phyloP scores from a whole-genome alignment of 2,888 invertebrate genomes.

The Pardosa pseudoannulata region DNA sequence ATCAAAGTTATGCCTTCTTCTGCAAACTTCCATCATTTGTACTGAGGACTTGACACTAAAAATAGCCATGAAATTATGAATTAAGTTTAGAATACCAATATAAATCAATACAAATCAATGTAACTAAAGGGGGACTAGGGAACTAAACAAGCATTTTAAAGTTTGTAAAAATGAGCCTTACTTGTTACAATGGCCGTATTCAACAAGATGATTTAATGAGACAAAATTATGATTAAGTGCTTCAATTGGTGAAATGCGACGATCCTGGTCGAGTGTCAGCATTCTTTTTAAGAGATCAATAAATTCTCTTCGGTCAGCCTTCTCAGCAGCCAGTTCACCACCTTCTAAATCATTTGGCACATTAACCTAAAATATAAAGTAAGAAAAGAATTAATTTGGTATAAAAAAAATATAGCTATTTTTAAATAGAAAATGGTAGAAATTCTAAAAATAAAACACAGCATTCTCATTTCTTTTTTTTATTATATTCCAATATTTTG shows the following conservation, averaged over 20 bases:
- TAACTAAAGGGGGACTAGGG: too few relatives aligned
- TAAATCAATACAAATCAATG: too few relatives aligned
- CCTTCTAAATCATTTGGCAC: conserved; percentile 97
- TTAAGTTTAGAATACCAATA: too few relatives aligned
- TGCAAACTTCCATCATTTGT: conserved; percentile 95
- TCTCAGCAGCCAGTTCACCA: conserved; percentile 96
- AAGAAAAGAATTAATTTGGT: too few relatives aligned
- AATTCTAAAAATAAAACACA: too few relatives aligned
- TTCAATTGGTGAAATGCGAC: conserved; percentile 96
- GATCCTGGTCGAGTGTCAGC: conserved; percentile 98
- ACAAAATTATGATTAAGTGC: conserved; percentile 97
- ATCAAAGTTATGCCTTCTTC: conserved; percentile 77
- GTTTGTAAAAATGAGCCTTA: too few relatives aligned
- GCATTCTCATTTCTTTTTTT: too few relatives aligned
- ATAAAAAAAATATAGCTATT: too few relatives aligned
- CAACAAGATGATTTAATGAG: conserved; percentile 92
- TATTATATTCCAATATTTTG: too few relatives aligned
- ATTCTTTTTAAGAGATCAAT: conserved; percentile 98
- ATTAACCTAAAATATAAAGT: too few relatives aligned
- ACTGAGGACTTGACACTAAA: conserved; percentile 92
- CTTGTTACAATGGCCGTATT: conserved; percentile 97
- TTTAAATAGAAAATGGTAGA: too few relatives aligned
- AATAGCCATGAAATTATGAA: background rate
- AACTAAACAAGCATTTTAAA: too few relatives aligned
- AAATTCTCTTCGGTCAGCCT: conserved; percentile 97